Evolutionary conservation across 2,888 invertebrate species (phyloP).

Genomic region (Dynastes hyllus): DNA sequence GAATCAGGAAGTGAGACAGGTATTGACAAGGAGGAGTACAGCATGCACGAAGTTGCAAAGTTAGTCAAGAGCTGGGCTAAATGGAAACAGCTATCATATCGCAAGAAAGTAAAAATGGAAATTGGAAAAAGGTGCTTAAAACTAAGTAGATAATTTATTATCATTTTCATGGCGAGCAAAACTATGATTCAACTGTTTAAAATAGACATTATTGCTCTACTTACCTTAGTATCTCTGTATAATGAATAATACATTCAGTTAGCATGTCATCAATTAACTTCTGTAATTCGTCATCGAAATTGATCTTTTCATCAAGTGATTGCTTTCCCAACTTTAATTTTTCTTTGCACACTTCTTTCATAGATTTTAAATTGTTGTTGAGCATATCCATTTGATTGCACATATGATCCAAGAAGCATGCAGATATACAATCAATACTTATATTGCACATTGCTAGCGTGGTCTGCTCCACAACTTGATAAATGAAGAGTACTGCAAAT

Average conservation of each 20-base stretch:
- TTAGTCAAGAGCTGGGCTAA: no score
- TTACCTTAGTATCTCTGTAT: not conserved
- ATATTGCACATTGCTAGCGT: not conserved
- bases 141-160: no score
- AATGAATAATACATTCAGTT: not conserved
- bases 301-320: not conserved
- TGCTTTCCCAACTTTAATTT: not conserved
- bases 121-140: no score
- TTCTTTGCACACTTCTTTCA: not conserved
- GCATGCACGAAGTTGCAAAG: no score
- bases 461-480: not conserved
- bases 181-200: not conserved
- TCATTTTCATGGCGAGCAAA: not conserved
- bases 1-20: no score
- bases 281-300: not conserved
- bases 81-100: no score
- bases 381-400: conserved; percentile 11
- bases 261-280: not conserved
- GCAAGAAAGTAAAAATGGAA: no score
- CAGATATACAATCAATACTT: conserved; percentile 9
- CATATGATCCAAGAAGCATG: conserved; percentile 20
- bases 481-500: not conserved
- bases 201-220: not conserved
- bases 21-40: no score
- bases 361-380: not conserved